Conservation (phyloP, 2,888 invertebrate genomes). For the Malachius bipustulatus region DNA sequence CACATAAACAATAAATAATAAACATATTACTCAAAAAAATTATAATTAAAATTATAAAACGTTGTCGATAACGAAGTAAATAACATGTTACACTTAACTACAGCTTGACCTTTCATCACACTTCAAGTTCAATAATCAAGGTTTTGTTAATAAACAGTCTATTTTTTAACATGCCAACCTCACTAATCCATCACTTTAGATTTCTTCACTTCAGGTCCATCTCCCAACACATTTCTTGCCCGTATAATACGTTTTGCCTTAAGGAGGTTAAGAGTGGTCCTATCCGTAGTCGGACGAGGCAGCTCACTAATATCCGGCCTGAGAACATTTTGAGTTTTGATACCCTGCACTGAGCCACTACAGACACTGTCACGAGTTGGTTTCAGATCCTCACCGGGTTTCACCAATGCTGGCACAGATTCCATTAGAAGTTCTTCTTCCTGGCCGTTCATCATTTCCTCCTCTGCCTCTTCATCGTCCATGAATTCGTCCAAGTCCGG, state of each 20-base stretch:
- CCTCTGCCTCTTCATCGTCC: conserved; percentile 22
- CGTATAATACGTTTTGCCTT: conserved; percentile 34
- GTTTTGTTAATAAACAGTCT: no score
- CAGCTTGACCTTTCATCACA: no score
- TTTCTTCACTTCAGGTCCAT: conserved; percentile 28
- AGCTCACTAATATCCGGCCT: conserved; percentile 30
- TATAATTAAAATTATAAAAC: no score
- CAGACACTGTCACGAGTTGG: conserved; percentile 18
- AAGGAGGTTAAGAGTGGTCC: conserved; percentile 33
- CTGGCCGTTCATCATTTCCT: conserved; percentile 12
- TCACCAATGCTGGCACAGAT: conserved; percentile 6
- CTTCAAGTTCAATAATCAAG: no score
- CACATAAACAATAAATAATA: no score
- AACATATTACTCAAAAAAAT: no score
- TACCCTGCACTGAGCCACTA: conserved; percentile 23
- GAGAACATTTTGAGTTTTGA: conserved; percentile 19
- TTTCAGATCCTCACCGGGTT: conserved; percentile 19
- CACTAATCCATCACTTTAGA: no score
- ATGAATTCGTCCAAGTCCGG: conserved; percentile 25
- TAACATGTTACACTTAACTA: no score
- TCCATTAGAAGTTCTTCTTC: conserved; percentile 10
- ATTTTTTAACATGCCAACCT: no score
- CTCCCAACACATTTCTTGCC: conserved; percentile 27
- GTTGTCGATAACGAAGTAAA: no score
- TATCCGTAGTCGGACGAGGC: conserved; percentile 25